These are phyloP conservation scores for Marasmarcha lunaedactyla DNA, from an alignment of 2,888 invertebrate genomes.

Conservation along the genomic window DNA sequence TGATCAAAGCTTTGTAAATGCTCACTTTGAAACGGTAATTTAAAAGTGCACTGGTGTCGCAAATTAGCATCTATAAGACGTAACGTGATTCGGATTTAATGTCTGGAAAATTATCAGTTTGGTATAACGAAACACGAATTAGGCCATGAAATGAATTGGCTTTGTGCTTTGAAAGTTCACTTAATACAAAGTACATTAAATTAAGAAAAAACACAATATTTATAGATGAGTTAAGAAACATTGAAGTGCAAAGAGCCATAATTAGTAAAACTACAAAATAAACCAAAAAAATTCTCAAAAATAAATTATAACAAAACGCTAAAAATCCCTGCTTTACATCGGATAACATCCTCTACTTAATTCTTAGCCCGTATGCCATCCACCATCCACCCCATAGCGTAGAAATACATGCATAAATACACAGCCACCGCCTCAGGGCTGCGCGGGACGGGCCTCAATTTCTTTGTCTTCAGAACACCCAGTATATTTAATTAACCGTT, in stretches of 20 bases:
- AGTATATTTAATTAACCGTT: constrained; percentile 45
- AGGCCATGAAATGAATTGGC: background rate
- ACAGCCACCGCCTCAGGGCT: too few species aligned
- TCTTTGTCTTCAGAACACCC: constrained; percentile 42
- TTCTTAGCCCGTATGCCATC: constrained; percentile 4
- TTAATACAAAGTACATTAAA: too few species aligned
- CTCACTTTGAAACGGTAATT: constrained; percentile 34
- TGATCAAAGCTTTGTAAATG: constrained; percentile 25
- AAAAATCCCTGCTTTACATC: too few species aligned
- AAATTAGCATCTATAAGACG: constrained; percentile 18
- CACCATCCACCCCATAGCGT: background rate
- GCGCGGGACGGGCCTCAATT: constrained; percentile 17
- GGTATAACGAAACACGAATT: background rate
- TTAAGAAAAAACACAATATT: too few species aligned
- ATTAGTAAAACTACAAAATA: too few species aligned
- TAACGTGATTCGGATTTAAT: constrained; percentile 2
- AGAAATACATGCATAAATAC: too few species aligned
- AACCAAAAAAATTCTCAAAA: too few species aligned
- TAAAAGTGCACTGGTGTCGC: constrained; percentile 29
- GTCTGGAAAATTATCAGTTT: background rate
- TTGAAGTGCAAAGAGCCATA: too few species aligned
- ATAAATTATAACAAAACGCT: too few species aligned
- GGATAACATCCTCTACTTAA: too few species aligned
- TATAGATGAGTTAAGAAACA: too few species aligned
- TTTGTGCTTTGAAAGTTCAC: too few species aligned